phyloP scores from a whole-genome alignment of 2,888 invertebrate genomes.

The Thymelicus lineola region DNA sequence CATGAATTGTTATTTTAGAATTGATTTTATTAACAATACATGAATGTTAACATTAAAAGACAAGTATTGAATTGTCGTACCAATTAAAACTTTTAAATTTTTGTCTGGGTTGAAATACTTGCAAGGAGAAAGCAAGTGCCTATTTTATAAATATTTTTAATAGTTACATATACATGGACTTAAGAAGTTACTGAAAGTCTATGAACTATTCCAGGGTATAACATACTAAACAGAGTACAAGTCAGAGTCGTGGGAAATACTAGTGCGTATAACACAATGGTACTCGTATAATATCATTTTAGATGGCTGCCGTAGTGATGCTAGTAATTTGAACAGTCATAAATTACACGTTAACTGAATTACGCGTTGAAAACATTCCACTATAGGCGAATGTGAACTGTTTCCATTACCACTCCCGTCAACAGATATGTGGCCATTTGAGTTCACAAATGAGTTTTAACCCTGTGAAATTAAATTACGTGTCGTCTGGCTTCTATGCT shows the following conservation, averaged over 20 bases:
- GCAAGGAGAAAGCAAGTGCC: no score
- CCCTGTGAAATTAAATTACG: constrained; percentile 71
- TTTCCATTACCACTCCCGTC: constrained; percentile 63
- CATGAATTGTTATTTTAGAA: no score
- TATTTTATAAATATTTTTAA: no score
- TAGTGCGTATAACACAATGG: background rate
- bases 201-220: no score
- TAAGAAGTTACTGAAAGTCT: no score
- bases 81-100: no score
- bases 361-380: constrained; percentile 82
- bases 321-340: constrained; percentile 80
- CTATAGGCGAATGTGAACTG: constrained; percentile 66
- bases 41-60: no score
- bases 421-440: constrained; percentile 63
- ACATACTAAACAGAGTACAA: background rate
- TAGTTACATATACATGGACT: no score
- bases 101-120: no score
- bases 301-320: constrained; percentile 67
- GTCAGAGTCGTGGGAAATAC: background rate
- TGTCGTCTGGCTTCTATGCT: constrained; percentile 44
- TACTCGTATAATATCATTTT: constrained; percentile 43
- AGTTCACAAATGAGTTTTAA: constrained; percentile 66
- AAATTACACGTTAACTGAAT: constrained; percentile 85
- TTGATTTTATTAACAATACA: no score
- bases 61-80: no score